Percentiles rank a stretch among this genome's conserved stretches.
Conservation (phyloP, 2,113 vertebrate species). For the Desmodus rotundus region DNA sequence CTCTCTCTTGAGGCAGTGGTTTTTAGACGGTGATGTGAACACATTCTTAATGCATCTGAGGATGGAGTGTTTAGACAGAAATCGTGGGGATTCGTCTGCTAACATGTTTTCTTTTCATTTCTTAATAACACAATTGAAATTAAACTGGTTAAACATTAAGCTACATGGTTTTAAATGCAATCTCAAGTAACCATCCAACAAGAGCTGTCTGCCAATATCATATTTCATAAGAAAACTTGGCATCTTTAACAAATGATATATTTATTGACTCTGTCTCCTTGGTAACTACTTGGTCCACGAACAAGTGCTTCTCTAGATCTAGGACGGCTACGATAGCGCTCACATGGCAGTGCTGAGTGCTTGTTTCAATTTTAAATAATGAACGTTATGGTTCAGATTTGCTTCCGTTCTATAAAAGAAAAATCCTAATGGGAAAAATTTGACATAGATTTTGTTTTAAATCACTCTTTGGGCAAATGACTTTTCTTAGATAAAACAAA, state of each 20-base stretch:
- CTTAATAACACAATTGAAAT: not conserved
- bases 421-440: not conserved
- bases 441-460: constrained; percentile 13
- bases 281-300: constrained; percentile 57
- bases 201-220: constrained; percentile 44
- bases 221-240: constrained; percentile 67
- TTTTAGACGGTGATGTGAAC: constrained; percentile 20
- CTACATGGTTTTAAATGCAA: constrained; percentile 48
- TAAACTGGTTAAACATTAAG: not conserved
- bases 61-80: constrained; percentile 3
- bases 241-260: constrained; percentile 35
- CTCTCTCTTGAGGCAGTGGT: not conserved
- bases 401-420: not conserved
- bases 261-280: constrained; percentile 65
- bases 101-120: constrained; percentile 20
- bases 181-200: constrained; percentile 43
- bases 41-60: constrained; percentile 14
- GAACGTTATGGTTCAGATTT: not conserved
- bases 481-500: constrained; percentile 22
- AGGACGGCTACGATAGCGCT: not conserved
- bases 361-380: constrained; percentile 39
- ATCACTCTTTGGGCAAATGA: not conserved
- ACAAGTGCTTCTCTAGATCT: not conserved
- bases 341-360: constrained; percentile 11
- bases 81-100: constrained; percentile 7